A percentile compares a stretch with the other conserved stretches of the same genome.
phyloP scores from a whole-genome alignment of 2,113 vertebrate genomes.

The Puma concolor region DNA sequence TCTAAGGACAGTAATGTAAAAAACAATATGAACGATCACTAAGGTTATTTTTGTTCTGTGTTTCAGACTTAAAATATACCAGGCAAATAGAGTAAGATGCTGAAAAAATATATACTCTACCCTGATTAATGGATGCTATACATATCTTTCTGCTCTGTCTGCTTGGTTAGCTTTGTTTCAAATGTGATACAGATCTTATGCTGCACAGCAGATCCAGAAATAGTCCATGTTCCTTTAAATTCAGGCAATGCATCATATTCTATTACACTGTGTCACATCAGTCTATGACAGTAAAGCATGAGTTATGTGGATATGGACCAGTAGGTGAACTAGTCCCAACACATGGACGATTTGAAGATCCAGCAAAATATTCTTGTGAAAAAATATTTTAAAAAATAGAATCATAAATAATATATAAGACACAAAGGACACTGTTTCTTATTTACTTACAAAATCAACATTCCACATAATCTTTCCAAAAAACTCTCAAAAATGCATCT shows the following conservation, averaged over 20 bases:
- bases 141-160: constrained; percentile 86
- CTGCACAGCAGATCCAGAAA: constrained; percentile 85
- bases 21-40: constrained; percentile 53
- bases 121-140: constrained; percentile 88
- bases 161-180: constrained; percentile 90
- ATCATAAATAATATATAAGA: constrained; percentile 43
- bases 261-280: constrained; percentile 87
- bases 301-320: constrained; percentile 86
- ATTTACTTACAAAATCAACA: constrained; percentile 47
- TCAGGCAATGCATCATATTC: constrained; percentile 90
- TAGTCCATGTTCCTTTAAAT: constrained; percentile 88
- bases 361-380: constrained; percentile 75
- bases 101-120: constrained; percentile 73
- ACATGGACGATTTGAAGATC: constrained; percentile 76
- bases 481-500: constrained; percentile 27
- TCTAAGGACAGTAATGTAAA: constrained; percentile 36
- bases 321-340: constrained; percentile 78
- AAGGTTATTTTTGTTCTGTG: constrained; percentile 65
- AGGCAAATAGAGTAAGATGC: constrained; percentile 67
- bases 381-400: constrained; percentile 10
- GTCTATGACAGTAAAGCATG: constrained; percentile 86
- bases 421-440: background rate
- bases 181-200: constrained; percentile 88
- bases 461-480: constrained; percentile 5
- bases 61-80: constrained; percentile 78